Conservation (phyloP, 2,113 vertebrate genomes). For the Syngnathus typhle region DNA sequence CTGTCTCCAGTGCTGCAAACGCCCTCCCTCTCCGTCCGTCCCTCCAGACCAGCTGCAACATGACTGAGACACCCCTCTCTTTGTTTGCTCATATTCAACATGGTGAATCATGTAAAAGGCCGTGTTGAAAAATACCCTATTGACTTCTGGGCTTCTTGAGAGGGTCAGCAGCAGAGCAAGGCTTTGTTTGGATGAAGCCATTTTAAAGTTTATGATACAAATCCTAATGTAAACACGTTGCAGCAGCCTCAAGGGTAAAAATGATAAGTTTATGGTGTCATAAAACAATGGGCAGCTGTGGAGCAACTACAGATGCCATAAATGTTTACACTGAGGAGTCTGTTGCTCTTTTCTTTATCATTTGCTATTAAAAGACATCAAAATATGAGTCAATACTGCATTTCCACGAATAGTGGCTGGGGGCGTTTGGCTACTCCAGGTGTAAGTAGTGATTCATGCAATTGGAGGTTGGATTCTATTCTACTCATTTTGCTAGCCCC, state of each 20-base stretch:
- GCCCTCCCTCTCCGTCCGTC: slow-evolving; percentile 15
- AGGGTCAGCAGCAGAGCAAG: slow-evolving; percentile 27
- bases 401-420: not conserved
- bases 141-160: slow-evolving; percentile 19
- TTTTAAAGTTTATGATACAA: slow-evolving; percentile 30
- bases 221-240: slow-evolving; percentile 24
- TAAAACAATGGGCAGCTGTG: slow-evolving; percentile 8
- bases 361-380: not conserved
- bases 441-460: no score
- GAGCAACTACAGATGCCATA: slow-evolving; percentile 3
- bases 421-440: not conserved
- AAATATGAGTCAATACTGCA: not conserved
- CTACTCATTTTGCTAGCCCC: no score
- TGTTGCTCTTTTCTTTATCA: not conserved
- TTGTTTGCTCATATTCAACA: slow-evolving; percentile 29
- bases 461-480: no score
- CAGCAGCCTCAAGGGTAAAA: not conserved
- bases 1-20: slow-evolving; percentile 20
- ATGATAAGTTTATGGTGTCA: not conserved
- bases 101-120: slow-evolving; percentile 33
- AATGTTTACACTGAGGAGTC: not conserved
- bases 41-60: slow-evolving; percentile 21
- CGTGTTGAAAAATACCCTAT: slow-evolving; percentile 29
- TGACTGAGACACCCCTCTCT: slow-evolving; percentile 1
- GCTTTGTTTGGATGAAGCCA: slow-evolving; percentile 4